Conservation (phyloP, 2,888 invertebrate genomes). For the Harpagoxenus sublaevis region DNA sequence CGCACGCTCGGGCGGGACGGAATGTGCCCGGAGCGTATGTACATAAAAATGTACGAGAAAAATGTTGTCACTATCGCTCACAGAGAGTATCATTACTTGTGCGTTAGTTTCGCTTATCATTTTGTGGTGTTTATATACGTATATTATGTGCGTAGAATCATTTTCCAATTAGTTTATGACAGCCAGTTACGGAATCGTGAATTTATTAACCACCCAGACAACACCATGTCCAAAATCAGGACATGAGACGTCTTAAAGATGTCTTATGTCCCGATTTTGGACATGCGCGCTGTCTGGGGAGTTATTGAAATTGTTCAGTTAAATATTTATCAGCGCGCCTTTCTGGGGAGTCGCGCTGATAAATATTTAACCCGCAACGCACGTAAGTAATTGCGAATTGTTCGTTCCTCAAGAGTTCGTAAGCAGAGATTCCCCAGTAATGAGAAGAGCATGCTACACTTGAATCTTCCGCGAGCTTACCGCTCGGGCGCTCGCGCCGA, state of each 20-base stretch:
- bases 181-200: background rate
- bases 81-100: constrained; percentile 6
- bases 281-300: no score
- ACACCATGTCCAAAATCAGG: no score
- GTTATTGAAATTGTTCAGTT: no score
- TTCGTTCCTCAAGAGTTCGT: background rate
- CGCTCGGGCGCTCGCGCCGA: background rate
- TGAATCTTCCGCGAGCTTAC: background rate
- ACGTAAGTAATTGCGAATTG: constrained; percentile 21
- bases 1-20: constrained; percentile 19
- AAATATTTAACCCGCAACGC: constrained; percentile 3
- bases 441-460: constrained; percentile 4
- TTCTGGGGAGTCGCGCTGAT: background rate
- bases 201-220: background rate
- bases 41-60: constrained; percentile 40
- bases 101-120: background rate
- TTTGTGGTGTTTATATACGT: background rate
- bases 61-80: constrained; percentile 29
- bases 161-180: no score
- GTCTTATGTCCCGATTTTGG: no score
- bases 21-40: constrained; percentile 43
- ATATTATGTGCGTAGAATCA: background rate
- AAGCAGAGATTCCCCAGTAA: constrained; percentile 1
- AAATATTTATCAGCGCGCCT: background rate
- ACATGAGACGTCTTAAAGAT: no score